A percentile compares a stretch with the other conserved stretches of the same genome.
Evolutionary conservation across 2,113 vertebrate genomes (phyloP).

Genomic region (Pantherophis guttatus): DNA sequence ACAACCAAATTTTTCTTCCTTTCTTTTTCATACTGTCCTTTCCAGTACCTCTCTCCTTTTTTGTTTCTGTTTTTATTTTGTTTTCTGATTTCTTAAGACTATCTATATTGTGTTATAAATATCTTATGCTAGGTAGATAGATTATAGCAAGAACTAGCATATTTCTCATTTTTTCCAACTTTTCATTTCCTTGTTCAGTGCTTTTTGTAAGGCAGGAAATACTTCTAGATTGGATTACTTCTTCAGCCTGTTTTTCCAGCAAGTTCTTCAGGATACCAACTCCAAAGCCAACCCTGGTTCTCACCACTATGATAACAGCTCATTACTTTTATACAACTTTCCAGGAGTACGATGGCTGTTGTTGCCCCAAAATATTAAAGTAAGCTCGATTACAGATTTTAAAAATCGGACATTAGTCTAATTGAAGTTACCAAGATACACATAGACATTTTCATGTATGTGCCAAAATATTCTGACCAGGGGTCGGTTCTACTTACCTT

Average conservation of each 20-base stretch:
- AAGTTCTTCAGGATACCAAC: slow-evolving; percentile 76
- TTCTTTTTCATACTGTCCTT: background rate
- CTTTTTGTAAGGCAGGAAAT: slow-evolving; percentile 83
- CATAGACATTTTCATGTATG: background rate
- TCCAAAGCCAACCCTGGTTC: slow-evolving; percentile 39
- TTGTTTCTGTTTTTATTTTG: background rate
- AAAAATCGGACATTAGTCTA: background rate
- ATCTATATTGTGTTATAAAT: background rate
- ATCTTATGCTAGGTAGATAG: background rate
- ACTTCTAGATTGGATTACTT: slow-evolving; percentile 86
- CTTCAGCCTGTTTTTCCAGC: slow-evolving; percentile 95
- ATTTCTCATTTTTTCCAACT: slow-evolving; percentile 51
- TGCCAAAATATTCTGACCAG: background rate
- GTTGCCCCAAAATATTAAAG: slow-evolving; percentile 86
- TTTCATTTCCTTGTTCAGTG: slow-evolving; percentile 73
- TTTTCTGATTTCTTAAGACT: background rate
- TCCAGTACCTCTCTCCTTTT: background rate
- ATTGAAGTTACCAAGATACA: background rate
- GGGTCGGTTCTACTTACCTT: too few relatives aligned
- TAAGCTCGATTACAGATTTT: slow-evolving; percentile 30
- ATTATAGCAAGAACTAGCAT: slow-evolving; percentile 22
- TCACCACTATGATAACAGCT: slow-evolving; percentile 64
- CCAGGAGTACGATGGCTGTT: slow-evolving; percentile 87
- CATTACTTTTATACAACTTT: slow-evolving; percentile 78
- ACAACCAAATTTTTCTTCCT: background rate